phyloP scores from a whole-genome alignment of 2,888 invertebrate genomes.

The Amblyjoppa fuscipennis region DNA sequence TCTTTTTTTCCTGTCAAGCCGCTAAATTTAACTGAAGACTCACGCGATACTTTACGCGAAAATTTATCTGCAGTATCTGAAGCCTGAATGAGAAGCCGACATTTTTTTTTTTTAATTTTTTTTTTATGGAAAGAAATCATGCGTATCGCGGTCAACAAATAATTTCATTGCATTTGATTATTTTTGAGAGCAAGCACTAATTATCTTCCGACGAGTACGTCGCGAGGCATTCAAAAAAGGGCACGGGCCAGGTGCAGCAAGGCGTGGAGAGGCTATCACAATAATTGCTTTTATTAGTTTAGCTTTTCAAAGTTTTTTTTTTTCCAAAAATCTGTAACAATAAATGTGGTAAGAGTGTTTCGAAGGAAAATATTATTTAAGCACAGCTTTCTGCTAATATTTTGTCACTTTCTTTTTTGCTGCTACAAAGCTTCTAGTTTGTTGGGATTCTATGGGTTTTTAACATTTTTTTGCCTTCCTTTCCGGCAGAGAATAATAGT shows the following conservation, averaged over 20 bases:
- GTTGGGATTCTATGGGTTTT: neutral
- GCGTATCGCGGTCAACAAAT: constrained; percentile 26
- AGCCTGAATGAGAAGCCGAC: constrained; percentile 23
- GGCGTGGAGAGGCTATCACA: constrained; percentile 75
- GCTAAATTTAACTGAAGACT: constrained; percentile 31
- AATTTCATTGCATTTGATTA: constrained; percentile 24
- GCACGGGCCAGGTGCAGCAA: constrained; percentile 74
- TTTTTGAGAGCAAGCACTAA: constrained; percentile 55
- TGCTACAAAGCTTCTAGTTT: constrained; percentile 15
- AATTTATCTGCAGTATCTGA: neutral
- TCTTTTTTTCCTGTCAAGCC: neutral
- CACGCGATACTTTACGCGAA: neutral
- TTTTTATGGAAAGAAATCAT: neutral
- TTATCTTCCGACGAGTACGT: constrained; percentile 65
- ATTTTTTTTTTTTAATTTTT: constrained; percentile 19
- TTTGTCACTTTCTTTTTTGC: constrained; percentile 19
- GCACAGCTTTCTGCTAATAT: neutral
- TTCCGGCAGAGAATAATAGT: neutral
- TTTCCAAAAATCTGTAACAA: neutral
- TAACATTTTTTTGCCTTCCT: neutral
- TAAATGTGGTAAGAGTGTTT: neutral
- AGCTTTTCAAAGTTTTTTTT: constrained; percentile 14
- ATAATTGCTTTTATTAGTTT: constrained; percentile 65
- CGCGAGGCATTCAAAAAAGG: constrained; percentile 70
- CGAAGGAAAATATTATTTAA: constrained; percentile 28